Evolutionary conservation across 2,888 invertebrate genomes (phyloP).

Genomic region (Rotaria sp.): DNA sequence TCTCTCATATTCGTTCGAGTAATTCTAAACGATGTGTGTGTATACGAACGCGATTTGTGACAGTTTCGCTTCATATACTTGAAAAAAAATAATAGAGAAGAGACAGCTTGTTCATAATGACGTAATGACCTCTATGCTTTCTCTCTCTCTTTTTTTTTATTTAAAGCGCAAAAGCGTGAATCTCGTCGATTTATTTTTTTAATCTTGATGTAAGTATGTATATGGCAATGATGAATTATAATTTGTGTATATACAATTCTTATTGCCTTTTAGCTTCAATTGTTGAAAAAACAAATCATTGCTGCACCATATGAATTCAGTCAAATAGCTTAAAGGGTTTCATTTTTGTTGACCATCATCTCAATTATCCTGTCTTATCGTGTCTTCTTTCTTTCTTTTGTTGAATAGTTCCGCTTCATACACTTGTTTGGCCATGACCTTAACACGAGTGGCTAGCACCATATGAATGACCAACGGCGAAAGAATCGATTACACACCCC

Average conservation of each 20-base stretch:
- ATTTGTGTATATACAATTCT: not conserved
- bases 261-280: not conserved
- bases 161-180: not conserved
- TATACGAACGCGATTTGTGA: not conserved
- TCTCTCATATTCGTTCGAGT: not conserved
- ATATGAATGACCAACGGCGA: not conserved
- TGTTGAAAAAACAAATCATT: not conserved
- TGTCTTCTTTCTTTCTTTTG: not conserved
- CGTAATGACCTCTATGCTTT: not conserved
- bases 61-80: slow-evolving; percentile 6
- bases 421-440: not conserved
- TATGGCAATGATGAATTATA: not conserved
- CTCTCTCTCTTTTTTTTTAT: too few species aligned
- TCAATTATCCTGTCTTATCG: slow-evolving; percentile 3
- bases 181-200: not conserved
- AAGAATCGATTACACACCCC: slow-evolving; percentile 15
- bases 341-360: not conserved
- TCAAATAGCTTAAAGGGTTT: not conserved
- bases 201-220: not conserved
- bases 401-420: not conserved
- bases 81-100: not conserved
- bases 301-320: not conserved
- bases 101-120: not conserved
- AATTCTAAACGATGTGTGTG: not conserved
- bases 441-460: not conserved